A percentile compares a stretch with the other conserved stretches of the same genome.
These are phyloP conservation scores for Anthophora plumipes DNA, from an alignment of 2,888 invertebrate genomes.

Conservation along the genomic window DNA sequence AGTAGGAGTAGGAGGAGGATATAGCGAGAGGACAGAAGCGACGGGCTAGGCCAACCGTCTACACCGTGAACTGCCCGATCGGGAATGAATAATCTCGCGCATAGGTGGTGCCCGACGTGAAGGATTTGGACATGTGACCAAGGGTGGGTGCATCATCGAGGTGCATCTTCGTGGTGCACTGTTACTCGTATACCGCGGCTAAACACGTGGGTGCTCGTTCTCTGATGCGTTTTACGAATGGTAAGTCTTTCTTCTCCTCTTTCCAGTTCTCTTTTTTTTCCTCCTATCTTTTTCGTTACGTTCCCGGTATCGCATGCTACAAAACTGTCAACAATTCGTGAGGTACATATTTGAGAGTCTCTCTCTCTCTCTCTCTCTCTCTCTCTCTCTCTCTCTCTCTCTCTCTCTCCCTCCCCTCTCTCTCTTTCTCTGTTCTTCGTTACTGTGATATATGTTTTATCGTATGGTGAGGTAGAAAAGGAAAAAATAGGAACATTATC, in stretches of 20 bases:
- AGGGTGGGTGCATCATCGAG: constrained; percentile 57
- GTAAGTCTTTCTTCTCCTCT: constrained; percentile 37
- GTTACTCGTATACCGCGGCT: constrained; percentile 36
- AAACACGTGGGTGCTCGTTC: constrained; percentile 66
- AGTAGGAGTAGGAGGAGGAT: constrained; percentile 56
- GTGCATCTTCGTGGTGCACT: constrained; percentile 63
- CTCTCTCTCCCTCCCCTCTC: too few relatives aligned
- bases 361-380: too few relatives aligned
- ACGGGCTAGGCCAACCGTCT: constrained; percentile 73
- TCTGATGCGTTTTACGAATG: constrained; percentile 25
- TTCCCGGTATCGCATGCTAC: background rate
- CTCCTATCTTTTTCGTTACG: constrained; percentile 2
- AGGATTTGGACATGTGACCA: constrained; percentile 70
- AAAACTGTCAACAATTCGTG: background rate
- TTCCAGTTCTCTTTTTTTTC: background rate
- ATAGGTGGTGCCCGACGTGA: constrained; percentile 58
- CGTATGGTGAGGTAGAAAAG: too few relatives aligned
- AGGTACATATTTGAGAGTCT: background rate
- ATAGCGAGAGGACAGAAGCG: constrained; percentile 69
- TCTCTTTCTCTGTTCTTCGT: background rate
- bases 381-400: too few relatives aligned
- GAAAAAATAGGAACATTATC: too few relatives aligned
- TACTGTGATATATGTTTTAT: too few relatives aligned
- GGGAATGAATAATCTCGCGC: constrained; percentile 66
- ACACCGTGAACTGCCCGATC: constrained; percentile 61